Conservation (phyloP, 1,140 invertebrate genomes). For the Chionoecetes opilio region DNA sequence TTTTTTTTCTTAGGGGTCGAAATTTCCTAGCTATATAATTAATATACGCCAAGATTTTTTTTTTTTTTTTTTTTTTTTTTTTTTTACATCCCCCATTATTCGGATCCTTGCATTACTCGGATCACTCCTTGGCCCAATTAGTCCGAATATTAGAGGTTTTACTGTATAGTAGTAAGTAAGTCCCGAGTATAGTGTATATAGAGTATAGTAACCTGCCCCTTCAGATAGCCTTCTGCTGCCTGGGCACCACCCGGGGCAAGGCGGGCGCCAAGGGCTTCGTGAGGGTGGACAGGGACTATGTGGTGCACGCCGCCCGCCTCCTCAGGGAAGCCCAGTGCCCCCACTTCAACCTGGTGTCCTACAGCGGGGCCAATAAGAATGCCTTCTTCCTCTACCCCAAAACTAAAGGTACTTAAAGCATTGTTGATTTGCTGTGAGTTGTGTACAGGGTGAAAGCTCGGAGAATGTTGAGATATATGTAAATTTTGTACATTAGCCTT, state of each 20-base stretch:
- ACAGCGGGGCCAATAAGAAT: constrained; percentile 83
- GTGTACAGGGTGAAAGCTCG: neutral
- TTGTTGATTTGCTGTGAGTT: neutral
- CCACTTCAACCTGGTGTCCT: constrained; percentile 85
- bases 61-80: no score
- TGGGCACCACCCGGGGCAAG: constrained; percentile 86
- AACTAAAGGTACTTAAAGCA: constrained; percentile 82
- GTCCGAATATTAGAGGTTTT: no score
- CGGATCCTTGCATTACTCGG: no score
- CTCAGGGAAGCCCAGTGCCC: constrained; percentile 85
- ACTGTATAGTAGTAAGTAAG: no score
- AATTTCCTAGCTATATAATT: no score
- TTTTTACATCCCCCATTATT: no score
- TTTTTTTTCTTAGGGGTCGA: no score
- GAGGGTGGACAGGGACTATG: constrained; percentile 86
- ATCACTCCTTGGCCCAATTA: no score
- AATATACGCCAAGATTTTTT: no score
- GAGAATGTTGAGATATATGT: no score
- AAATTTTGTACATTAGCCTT: no score
- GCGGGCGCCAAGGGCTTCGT: constrained; percentile 85
- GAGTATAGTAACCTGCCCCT: neutral
- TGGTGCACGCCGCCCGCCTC: constrained; percentile 84
- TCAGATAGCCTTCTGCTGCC: constrained; percentile 84
- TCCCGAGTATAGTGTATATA: neutral
- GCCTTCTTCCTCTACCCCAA: constrained; percentile 82